A percentile compares a stretch with the other conserved stretches of the same genome.
phyloP scores from a whole-genome alignment of 92 coral and sea anemone genomes.

The Virgularia gustaviana region DNA sequence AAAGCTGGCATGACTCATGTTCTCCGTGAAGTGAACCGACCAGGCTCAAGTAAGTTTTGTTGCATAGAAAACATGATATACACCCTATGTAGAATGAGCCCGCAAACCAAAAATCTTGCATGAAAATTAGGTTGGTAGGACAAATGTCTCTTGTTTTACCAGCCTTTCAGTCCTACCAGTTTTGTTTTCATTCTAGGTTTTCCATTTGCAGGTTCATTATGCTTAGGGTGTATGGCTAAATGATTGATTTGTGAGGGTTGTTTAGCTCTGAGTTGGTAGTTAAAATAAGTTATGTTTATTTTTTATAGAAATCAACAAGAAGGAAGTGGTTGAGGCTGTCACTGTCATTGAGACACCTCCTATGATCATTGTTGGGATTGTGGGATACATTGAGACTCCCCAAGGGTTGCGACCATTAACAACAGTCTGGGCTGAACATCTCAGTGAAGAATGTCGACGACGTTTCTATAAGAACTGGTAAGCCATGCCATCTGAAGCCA shows the following conservation, averaged over 20 bases:
- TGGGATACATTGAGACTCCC: constrained; percentile 98
- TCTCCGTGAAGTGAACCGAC: constrained; percentile 95
- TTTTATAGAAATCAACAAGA: constrained; percentile 85
- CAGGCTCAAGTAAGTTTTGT: constrained; percentile 95
- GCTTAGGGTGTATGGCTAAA: too few relatives aligned
- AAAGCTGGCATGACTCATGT: constrained; percentile 99
- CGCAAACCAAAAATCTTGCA: too few relatives aligned
- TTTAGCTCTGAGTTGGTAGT: neutral
- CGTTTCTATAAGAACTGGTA: constrained; percentile 99
- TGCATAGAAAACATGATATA: too few relatives aligned
- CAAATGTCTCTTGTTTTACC: too few relatives aligned
- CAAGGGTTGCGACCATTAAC: constrained; percentile 88
- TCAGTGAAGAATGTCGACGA: constrained; percentile 95
- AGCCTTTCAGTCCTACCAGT: too few relatives aligned
- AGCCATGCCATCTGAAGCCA: constrained; percentile 15
- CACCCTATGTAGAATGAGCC: too few relatives aligned
- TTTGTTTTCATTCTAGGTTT: too few relatives aligned
- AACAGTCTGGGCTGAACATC: constrained; percentile 99
- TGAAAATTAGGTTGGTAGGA: too few relatives aligned
- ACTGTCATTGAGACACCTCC: constrained; percentile 96
- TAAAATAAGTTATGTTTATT: neutral
- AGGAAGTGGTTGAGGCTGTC: constrained; percentile 98
- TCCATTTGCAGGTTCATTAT: too few relatives aligned
- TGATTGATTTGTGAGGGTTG: too few relatives aligned
- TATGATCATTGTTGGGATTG: constrained; percentile 98